Evolutionary conservation across 2,888 invertebrate species (phyloP).

Genomic region (Heteromurus nitidus): DNA sequence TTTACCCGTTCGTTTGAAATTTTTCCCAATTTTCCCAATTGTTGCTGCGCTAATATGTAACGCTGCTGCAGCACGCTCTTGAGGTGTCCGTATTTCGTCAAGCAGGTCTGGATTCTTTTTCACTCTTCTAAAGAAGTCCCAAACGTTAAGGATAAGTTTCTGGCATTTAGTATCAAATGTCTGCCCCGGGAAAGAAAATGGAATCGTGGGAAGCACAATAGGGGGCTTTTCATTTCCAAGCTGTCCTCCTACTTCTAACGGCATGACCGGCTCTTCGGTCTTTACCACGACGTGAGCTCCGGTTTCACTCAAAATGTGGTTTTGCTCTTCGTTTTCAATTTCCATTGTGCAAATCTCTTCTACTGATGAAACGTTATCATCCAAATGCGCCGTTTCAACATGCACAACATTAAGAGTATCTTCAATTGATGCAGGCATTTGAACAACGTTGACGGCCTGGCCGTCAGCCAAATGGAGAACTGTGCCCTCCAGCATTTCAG

Average conservation of each 20-base stretch:
- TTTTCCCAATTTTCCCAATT: constrained; percentile 72
- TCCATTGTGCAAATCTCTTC: constrained; percentile 48
- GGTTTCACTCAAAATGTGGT: constrained; percentile 58
- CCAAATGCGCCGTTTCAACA: constrained; percentile 44
- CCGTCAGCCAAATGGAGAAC: constrained; percentile 52
- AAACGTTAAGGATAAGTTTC: constrained; percentile 72
- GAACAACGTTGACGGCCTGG: constrained; percentile 44
- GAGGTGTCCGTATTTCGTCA: constrained; percentile 69
- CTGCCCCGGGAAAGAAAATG: constrained; percentile 72
- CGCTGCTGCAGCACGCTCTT: constrained; percentile 70
- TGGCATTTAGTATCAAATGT: constrained; percentile 72
- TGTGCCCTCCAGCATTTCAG: constrained; percentile 43
- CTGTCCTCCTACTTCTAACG: neutral
- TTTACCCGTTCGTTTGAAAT: constrained; percentile 67
- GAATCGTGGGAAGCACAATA: constrained; percentile 56
- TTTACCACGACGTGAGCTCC: constrained; percentile 60
- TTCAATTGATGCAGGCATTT: constrained; percentile 45
- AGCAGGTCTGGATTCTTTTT: constrained; percentile 70
- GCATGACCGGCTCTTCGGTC: constrained; percentile 23
- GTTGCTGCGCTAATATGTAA: constrained; percentile 70
- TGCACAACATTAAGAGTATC: constrained; percentile 54
- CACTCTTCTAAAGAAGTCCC: constrained; percentile 71
- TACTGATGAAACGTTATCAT: neutral
- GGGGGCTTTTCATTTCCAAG: neutral
- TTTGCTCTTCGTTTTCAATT: constrained; percentile 50